Evolutionary conservation across 2,797 vertebrate genomes (phyloP).

Genomic region (Remorina albescens): DNA sequence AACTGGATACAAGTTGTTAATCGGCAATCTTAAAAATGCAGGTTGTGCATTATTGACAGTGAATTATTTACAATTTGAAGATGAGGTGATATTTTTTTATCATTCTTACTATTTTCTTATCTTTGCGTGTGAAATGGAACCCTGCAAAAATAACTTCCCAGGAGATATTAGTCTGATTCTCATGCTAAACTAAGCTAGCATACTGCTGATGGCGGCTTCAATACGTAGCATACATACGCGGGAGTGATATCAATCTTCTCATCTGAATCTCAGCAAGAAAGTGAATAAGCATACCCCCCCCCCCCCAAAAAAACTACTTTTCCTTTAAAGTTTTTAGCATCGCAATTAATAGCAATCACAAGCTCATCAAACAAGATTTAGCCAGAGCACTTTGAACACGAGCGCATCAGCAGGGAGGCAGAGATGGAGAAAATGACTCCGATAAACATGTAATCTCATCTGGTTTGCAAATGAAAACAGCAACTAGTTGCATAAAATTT

Average conservation of each 20-base stretch:
- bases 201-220: neutral
- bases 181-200: neutral
- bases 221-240: neutral
- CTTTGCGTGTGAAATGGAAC: too few species aligned
- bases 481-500: conserved; percentile 54
- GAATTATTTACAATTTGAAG: too few species aligned
- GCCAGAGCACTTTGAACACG: conserved; percentile 43
- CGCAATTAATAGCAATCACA: conserved; percentile 39
- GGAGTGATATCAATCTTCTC: neutral
- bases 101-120: too few species aligned
- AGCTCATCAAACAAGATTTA: conserved; percentile 42
- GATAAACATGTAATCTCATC: conserved; percentile 45
- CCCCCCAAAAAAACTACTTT: neutral
- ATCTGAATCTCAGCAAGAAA: conserved; percentile 20
- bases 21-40: neutral
- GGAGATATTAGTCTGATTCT: too few species aligned
- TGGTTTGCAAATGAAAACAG: conserved; percentile 49
- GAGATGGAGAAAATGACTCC: conserved; percentile 34
- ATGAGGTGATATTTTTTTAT: too few species aligned
- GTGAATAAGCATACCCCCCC: neutral
- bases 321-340: conserved; percentile 30
- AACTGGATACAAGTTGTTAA: neutral
- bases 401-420: conserved; percentile 45
- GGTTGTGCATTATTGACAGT: too few species aligned
- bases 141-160: too few species aligned